These are phyloP conservation scores for Alauda arvensis DNA, from an alignment of 2,797 vertebrate species.

Conservation along the genomic window DNA sequence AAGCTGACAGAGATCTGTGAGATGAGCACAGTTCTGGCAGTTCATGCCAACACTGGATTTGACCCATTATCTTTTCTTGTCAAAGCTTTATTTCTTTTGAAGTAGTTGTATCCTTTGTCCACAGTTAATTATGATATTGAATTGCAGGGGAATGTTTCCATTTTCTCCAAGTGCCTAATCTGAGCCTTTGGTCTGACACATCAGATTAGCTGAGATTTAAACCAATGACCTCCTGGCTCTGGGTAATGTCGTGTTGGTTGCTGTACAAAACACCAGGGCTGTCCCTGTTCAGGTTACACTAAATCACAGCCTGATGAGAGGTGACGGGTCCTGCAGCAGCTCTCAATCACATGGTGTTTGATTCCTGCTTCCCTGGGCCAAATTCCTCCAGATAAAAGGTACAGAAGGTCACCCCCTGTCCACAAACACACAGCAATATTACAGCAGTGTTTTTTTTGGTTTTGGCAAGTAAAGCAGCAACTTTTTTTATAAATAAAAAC, in stretches of 20 bases:
- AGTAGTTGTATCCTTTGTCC: conserved; percentile 51
- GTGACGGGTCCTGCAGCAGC: conserved; percentile 46
- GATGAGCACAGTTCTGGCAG: conserved; percentile 17
- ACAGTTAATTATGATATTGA: conserved; percentile 66
- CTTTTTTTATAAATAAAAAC: not conserved
- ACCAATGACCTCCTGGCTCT: conserved; percentile 65
- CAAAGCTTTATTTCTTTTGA: conserved; percentile 53
- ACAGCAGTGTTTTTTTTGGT: not conserved
- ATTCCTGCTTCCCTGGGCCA: conserved; percentile 54
- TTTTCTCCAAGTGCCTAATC: conserved; percentile 59
- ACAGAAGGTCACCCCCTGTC: conserved; percentile 28
- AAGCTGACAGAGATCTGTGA: conserved; percentile 36
- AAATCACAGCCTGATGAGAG: conserved; percentile 62
- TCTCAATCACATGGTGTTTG: conserved; percentile 53
- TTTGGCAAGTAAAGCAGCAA: not conserved
- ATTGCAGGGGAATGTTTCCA: conserved; percentile 61
- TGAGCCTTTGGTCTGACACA: conserved; percentile 68
- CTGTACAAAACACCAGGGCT: conserved; percentile 38
- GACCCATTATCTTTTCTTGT: conserved; percentile 57
- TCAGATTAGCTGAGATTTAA: conserved; percentile 68
- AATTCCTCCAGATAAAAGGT: conserved; percentile 48
- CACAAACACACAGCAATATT: conserved; percentile 18
- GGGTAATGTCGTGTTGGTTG: conserved; percentile 65
- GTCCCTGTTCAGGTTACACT: conserved; percentile 59
- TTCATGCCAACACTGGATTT: conserved; percentile 31